Conservation (phyloP, 2,888 invertebrate genomes). For the Nephrotoma appendiculata region DNA sequence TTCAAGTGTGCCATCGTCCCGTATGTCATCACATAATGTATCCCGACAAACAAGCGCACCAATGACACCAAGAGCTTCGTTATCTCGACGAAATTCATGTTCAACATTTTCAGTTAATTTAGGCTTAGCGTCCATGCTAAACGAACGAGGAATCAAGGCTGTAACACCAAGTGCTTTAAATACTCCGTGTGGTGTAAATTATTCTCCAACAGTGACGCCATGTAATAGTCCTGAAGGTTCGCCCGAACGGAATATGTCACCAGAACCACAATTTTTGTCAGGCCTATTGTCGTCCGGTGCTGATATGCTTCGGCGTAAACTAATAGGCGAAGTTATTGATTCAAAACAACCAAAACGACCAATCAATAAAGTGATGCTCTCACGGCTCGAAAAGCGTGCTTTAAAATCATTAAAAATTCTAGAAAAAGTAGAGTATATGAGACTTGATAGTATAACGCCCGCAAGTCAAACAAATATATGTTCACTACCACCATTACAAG, state of each 20-base stretch:
- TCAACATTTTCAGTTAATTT: slow-evolving; percentile 57
- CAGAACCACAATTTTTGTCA: slow-evolving; percentile 34
- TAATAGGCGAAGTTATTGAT: slow-evolving; percentile 36
- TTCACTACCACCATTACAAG: slow-evolving; percentile 29
- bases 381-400: slow-evolving; percentile 29
- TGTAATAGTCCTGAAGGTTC: slow-evolving; percentile 64
- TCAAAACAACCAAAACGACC: slow-evolving; percentile 23
- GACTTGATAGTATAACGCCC: slow-evolving; percentile 41
- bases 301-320: slow-evolving; percentile 46
- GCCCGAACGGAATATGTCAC: slow-evolving; percentile 37
- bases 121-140: slow-evolving; percentile 60
- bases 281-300: slow-evolving; percentile 48
- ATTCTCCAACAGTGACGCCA: slow-evolving; percentile 73
- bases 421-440: slow-evolving; percentile 52
- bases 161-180: slow-evolving; percentile 51
- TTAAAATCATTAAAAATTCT: slow-evolving; percentile 41
- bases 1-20: slow-evolving; percentile 44
- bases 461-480: background rate
- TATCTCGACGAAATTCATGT: slow-evolving; percentile 66
- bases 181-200: slow-evolving; percentile 48
- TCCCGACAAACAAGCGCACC: slow-evolving; percentile 34
- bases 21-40: slow-evolving; percentile 50
- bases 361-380: slow-evolving; percentile 27
- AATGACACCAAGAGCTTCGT: slow-evolving; percentile 33
- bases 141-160: slow-evolving; percentile 62